Conservation (phyloP, 37 sponge, comb jelly and placozoan species). For the Diacarnus erythraeanus region DNA sequence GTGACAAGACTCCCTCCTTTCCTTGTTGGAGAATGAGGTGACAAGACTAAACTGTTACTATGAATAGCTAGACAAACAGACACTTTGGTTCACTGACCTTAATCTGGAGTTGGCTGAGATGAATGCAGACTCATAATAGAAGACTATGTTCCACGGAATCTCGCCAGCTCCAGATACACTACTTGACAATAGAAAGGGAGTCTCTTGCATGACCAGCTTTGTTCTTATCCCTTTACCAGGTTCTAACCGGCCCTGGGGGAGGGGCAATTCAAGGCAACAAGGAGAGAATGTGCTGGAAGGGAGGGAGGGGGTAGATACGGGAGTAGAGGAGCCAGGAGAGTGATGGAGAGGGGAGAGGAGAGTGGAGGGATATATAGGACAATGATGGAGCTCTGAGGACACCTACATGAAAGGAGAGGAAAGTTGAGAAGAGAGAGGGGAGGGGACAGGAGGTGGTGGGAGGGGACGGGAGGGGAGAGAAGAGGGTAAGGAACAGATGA, state of each 20-base stretch:
- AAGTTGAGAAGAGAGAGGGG: too few relatives aligned
- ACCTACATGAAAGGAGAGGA: too few relatives aligned
- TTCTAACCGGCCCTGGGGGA: conserved; percentile 47
- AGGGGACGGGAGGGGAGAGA: not conserved
- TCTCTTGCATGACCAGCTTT: conserved; percentile 11
- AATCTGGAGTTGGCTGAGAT: conserved; percentile 34
- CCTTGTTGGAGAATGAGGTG: too few relatives aligned
- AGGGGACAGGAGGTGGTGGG: not conserved
- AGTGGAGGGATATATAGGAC: conserved; percentile 34
- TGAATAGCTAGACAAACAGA: not conserved
- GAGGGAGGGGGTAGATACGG: conserved; percentile 3
- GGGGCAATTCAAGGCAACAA: conserved; percentile 33
- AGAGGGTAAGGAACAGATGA: too few relatives aligned
- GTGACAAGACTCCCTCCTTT: too few relatives aligned
- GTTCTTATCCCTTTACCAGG: conserved; percentile 36
- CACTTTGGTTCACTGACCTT: conserved; percentile 10
- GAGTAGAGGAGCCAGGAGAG: conserved; percentile 19
- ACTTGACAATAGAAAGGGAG: not conserved
- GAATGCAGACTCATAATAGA: conserved; percentile 45
- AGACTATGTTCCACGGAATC: conserved; percentile 36
- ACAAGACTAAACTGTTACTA: too few relatives aligned
- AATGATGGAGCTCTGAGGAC: not conserved
- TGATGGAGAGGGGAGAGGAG: conserved; percentile 13
- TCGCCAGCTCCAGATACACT: not conserved
- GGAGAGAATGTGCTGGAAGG: conserved; percentile 1